These are phyloP conservation scores for Indri indri DNA, from an alignment of 2,113 vertebrate genomes.

Conservation along the genomic window DNA sequence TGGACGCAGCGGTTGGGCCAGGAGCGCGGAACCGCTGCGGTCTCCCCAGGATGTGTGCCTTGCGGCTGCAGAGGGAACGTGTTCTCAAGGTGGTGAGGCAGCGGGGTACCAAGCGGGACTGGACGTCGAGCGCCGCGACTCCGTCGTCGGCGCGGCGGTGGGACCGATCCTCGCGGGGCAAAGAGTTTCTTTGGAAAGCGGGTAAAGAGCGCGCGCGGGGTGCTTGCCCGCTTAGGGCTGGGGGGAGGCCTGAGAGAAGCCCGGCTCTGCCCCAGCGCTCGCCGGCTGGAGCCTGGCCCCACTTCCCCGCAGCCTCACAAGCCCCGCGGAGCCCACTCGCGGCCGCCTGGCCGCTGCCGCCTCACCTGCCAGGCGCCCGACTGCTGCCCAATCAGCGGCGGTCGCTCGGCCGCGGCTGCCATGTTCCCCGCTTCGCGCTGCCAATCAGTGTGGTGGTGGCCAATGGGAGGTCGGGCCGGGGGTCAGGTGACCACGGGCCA, in stretches of 20 bases:
- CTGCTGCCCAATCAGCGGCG: conserved; percentile 89
- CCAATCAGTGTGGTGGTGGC: conserved; percentile 87
- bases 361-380: conserved; percentile 89
- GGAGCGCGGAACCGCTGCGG: neutral
- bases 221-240: neutral
- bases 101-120: neutral
- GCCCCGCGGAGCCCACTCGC: neutral
- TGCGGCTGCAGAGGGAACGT: neutral
- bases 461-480: conserved; percentile 85
- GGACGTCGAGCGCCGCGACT: neutral
- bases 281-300: neutral
- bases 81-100: neutral
- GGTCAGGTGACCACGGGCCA: conserved; percentile 88
- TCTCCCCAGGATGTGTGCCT: neutral
- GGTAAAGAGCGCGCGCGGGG: neutral
- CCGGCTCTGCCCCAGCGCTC: neutral
- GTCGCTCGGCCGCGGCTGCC: conserved; percentile 87
- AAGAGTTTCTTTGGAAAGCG: conserved; percentile 55
- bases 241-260: neutral
- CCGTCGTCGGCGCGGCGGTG: neutral
- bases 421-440: conserved; percentile 89
- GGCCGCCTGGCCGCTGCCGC: conserved; percentile 30
- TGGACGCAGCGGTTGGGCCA: neutral
- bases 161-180: neutral
- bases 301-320: neutral